A percentile compares a stretch with the other conserved stretches of the same genome.
phyloP scores from a whole-genome alignment of 2,888 invertebrate species.

The Cephalotes varians region DNA sequence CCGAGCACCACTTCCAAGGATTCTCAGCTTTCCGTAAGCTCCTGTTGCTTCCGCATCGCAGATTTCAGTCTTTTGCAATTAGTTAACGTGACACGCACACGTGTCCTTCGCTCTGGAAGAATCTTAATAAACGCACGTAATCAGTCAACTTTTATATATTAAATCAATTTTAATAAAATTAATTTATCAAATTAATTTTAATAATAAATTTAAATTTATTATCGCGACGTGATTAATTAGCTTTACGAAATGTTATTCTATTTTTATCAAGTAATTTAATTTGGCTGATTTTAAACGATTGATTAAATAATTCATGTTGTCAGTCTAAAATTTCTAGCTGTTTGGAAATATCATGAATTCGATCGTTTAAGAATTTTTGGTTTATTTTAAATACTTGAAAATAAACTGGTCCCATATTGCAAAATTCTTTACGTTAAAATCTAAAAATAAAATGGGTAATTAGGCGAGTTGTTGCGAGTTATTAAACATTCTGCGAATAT shows the following conservation, averaged over 20 bases:
- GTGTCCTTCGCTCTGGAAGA: neutral
- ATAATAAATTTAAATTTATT: neutral
- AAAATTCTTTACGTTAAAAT: neutral
- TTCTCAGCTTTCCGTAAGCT: constrained; percentile 87
- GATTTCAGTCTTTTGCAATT: neutral
- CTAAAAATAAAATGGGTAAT: neutral
- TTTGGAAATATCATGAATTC: neutral
- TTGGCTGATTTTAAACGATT: neutral
- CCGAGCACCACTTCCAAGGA: constrained; percentile 85
- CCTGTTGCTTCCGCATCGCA: neutral
- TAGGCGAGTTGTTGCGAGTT: too few species aligned
- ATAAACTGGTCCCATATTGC: neutral
- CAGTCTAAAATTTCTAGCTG: neutral
- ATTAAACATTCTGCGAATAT: neutral
- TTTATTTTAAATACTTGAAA: constrained; percentile 2
- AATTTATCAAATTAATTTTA: neutral
- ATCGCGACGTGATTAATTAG: neutral
- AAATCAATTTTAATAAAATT: neutral
- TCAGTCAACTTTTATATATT: neutral
- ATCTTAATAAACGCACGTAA: neutral
- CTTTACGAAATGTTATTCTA: neutral
- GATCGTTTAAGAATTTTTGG: neutral
- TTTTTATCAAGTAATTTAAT: neutral
- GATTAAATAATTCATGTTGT: neutral
- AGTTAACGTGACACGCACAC: neutral